Evolutionary conservation across 2,888 invertebrate species (phyloP), one percentile per base, ranked within the genome.

Genomic region (Bombylius major): DNA sequence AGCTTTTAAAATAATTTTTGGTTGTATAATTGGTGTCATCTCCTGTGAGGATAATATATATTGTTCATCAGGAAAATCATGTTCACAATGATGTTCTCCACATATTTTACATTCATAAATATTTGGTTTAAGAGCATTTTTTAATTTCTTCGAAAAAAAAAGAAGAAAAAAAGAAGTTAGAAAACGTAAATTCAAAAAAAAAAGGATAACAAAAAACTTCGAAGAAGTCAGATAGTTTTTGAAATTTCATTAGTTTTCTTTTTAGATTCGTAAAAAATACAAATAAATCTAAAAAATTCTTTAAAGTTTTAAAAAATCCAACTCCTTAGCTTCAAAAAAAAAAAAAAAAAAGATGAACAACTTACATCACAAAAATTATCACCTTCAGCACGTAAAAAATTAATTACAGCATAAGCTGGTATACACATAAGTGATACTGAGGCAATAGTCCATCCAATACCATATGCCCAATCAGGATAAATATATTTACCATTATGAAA

Each of bases 391-490:
- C 82, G 79, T 55, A 82, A 67, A 53, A 92, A 73, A 54, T 85
- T 82, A 61, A 86, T 82, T 51, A 89, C 71, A 47, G 89, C 89
- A 69, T 87, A 86, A 53, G 85, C 81, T 11, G 94, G 94, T 69
- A 95, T 89, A 72, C 91, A 91, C 39, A 89, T 73, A 58, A 94
- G 78, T 1, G 92, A 92, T 46, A 88, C 74, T 12, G 87, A 85
- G 1, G 92, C 87, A 60, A 93, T 86, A 63, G 82, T 77, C 94
- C 94, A 94, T 48, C 94, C 94, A 53, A 94, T 76, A 14, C 80
- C 83, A 65, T 89, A 86, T 33, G 90, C 89, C 92, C 93, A 93
- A 56, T 77, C 75, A 0, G 94, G 93, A 71, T 90, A 94, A 53
- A 76, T 75, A 66, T 88, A 87, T 56, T 78, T 78, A 58, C 87